Percentiles rank a stretch among this genome's conserved stretches.
Conservation (phyloP, 1,140 invertebrate species). For the Drosophila takahashii region DNA sequence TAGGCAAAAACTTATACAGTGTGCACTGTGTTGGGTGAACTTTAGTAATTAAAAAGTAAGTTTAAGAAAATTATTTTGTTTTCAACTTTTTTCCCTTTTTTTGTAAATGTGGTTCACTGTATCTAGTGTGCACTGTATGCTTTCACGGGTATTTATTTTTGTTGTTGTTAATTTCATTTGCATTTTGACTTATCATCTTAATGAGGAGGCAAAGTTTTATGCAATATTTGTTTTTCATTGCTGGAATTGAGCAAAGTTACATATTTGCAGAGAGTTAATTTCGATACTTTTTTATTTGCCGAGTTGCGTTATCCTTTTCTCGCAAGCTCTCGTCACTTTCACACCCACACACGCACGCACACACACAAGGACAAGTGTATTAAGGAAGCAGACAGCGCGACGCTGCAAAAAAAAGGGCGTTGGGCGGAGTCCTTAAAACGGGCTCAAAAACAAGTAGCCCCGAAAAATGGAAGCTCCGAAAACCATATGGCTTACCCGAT, state of each 20-base stretch:
- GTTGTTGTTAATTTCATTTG: conserved; percentile 28
- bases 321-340: conserved; percentile 69
- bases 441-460: conserved; percentile 3
- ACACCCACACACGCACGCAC: conserved; percentile 44
- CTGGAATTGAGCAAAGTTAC: conserved; percentile 38
- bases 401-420: conserved; percentile 74
- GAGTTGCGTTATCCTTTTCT: conserved; percentile 65
- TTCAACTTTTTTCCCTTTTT: too few species aligned
- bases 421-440: conserved; percentile 60
- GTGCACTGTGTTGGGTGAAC: background rate
- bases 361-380: conserved; percentile 24
- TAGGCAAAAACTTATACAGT: conserved; percentile 27
- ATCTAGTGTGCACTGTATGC: conserved; percentile 5
- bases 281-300: conserved; percentile 26
- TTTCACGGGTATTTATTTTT: conserved; percentile 2
- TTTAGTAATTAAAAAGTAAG: too few species aligned
- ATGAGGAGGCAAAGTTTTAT: conserved; percentile 51
- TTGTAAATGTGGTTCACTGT: background rate
- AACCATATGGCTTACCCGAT: conserved; percentile 50
- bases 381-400: conserved; percentile 73
- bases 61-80: too few species aligned
- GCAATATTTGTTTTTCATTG: conserved; percentile 33
- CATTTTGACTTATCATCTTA: conserved; percentile 46
- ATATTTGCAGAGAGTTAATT: conserved; percentile 9
- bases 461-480: conserved; percentile 3